A percentile compares a stretch with the other conserved stretches of the same genome.
Conservation (phyloP, 2,113 vertebrate species). For the Dipodomys ordii region DNA sequence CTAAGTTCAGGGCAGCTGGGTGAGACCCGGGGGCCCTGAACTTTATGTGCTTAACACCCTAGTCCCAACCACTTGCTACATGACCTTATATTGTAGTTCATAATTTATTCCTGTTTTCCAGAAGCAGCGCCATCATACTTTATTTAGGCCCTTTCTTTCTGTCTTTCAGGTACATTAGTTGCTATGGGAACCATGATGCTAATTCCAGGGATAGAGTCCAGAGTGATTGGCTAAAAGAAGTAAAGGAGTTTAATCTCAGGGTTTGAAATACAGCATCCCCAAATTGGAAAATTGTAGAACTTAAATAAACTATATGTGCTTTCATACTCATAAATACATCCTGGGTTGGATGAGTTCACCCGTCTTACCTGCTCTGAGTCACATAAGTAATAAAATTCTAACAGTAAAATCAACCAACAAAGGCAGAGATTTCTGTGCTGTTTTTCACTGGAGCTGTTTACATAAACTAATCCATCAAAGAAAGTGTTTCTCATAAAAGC, state of each 20-base stretch:
- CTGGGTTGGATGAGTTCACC: background rate
- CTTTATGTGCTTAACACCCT: background rate
- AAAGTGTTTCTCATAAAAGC: slow-evolving; percentile 51
- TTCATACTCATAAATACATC: slow-evolving; percentile 42
- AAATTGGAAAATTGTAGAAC: slow-evolving; percentile 27
- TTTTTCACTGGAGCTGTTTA: slow-evolving; percentile 55
- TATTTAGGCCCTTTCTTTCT: slow-evolving; percentile 60
- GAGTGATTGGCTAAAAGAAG: slow-evolving; percentile 48
- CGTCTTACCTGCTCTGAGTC: background rate
- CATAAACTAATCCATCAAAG: slow-evolving; percentile 69
- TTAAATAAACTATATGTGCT: slow-evolving; percentile 23
- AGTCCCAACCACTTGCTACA: background rate
- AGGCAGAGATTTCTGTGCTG: slow-evolving; percentile 30
- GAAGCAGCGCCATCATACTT: slow-evolving; percentile 40
- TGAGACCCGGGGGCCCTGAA: background rate
- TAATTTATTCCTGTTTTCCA: slow-evolving; percentile 55
- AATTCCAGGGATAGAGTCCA: slow-evolving; percentile 60
- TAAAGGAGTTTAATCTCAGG: slow-evolving; percentile 28
- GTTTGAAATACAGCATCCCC: slow-evolving; percentile 31
- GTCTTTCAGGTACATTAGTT: slow-evolving; percentile 66
- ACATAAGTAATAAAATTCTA: slow-evolving; percentile 59
- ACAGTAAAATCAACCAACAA: slow-evolving; percentile 55
- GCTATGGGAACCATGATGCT: slow-evolving; percentile 68
- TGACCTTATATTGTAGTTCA: slow-evolving; percentile 27
- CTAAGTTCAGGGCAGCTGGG: background rate